phyloP scores from a whole-genome alignment of 1,140 invertebrate genomes.

The Andrena cerasifolii region DNA sequence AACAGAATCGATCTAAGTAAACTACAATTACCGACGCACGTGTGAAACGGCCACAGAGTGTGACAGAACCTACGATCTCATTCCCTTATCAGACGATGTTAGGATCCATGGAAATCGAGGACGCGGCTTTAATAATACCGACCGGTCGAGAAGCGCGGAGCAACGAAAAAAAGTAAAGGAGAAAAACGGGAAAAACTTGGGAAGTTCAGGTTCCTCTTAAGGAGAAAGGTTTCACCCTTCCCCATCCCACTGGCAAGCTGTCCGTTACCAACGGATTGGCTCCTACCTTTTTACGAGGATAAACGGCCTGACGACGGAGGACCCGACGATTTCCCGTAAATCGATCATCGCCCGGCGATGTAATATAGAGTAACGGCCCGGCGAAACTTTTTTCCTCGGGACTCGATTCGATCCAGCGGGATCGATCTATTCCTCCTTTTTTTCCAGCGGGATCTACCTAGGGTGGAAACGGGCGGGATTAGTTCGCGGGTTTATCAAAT shows the following conservation, averaged over 20 bases:
- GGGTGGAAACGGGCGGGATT: neutral
- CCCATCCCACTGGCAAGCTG: neutral
- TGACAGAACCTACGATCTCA: conserved; percentile 15
- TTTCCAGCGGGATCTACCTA: neutral
- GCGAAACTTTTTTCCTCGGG: conserved; percentile 3
- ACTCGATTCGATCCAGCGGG: neutral
- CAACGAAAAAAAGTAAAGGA: neutral
- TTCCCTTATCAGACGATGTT: conserved; percentile 24
- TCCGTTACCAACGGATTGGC: conserved; percentile 30
- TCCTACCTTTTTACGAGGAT: conserved; percentile 42
- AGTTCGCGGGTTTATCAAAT: neutral
- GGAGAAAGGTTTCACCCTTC: neutral
- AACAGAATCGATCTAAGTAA: too few species aligned
- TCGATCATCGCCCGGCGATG: conserved; percentile 23
- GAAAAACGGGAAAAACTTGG: neutral
- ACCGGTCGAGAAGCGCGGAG: conserved; percentile 22
- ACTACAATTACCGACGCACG: too few species aligned
- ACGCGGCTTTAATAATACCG: conserved; percentile 33
- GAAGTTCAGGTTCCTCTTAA: conserved; percentile 18
- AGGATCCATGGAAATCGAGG: conserved; percentile 20
- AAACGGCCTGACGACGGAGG: conserved; percentile 12
- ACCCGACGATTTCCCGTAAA: conserved; percentile 36
- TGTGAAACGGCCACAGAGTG: too few species aligned
- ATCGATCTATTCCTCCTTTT: neutral
- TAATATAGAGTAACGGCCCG: conserved; percentile 17